Conservation (phyloP, 2,113 vertebrate species). For the Prionailurus bengalensis region DNA sequence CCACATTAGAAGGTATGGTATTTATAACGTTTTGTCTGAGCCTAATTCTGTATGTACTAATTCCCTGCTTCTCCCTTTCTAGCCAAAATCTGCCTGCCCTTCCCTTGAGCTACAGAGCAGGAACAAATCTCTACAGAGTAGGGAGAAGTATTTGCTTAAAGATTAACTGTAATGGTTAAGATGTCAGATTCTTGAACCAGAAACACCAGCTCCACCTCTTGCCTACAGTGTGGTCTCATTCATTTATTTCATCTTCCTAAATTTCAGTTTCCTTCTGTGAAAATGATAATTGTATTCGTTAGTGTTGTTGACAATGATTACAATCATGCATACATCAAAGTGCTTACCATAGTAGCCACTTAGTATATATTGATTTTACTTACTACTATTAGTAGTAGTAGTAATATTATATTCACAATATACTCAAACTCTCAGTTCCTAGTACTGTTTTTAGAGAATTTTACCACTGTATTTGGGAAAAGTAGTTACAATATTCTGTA, state of each 20-base stretch:
- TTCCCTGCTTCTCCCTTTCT: background rate
- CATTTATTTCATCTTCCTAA: background rate
- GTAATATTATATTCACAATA: background rate
- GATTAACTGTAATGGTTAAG: background rate
- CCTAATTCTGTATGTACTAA: background rate
- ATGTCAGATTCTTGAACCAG: background rate
- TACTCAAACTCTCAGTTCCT: background rate
- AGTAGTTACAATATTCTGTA: background rate
- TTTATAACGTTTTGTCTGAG: background rate
- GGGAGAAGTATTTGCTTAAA: background rate
- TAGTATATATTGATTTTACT: background rate
- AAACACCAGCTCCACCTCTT: background rate
- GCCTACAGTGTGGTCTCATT: background rate
- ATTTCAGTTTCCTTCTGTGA: background rate
- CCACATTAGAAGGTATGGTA: background rate
- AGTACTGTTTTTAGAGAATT: background rate
- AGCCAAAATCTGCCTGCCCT: background rate
- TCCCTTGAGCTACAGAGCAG: background rate
- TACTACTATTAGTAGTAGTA: background rate
- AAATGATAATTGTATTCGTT: background rate
- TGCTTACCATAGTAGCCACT: background rate
- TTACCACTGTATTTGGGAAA: background rate
- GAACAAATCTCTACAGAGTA: background rate
- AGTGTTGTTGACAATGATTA: background rate
- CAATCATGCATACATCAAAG: background rate